Conservation (phyloP, 2,888 invertebrate species). For the Limenitis camilla region DNA sequence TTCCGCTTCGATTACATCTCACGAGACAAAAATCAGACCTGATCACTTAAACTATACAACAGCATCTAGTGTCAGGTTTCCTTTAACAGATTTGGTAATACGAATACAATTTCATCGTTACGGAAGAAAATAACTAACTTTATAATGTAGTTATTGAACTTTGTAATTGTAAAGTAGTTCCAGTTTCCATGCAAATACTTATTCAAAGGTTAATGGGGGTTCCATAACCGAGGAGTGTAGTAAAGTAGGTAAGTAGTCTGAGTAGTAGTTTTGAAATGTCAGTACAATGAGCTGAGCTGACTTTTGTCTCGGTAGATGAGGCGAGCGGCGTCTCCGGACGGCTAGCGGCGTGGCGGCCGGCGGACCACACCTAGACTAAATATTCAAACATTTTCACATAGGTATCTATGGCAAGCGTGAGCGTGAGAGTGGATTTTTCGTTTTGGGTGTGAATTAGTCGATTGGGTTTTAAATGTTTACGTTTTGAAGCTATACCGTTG, state of each 20-base stretch:
- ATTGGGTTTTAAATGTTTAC: constrained; percentile 75
- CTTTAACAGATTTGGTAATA: neutral
- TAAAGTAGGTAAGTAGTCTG: constrained; percentile 29
- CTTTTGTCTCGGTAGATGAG: constrained; percentile 75
- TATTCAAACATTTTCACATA: constrained; percentile 73
- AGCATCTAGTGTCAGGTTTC: constrained; percentile 1
- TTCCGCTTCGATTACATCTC: constrained; percentile 64
- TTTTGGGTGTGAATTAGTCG: constrained; percentile 75
- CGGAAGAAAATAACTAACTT: neutral
- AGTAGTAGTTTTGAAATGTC: constrained; percentile 26
- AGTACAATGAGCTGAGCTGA: constrained; percentile 55
- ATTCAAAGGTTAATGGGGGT: neutral
- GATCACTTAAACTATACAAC: constrained; percentile 5
- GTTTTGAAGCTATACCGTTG: constrained; percentile 68
- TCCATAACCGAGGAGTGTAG: neutral
- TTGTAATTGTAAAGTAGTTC: neutral
- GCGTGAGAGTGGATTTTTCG: constrained; percentile 76
- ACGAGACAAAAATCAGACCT: constrained; percentile 73
- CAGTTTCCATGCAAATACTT: neutral
- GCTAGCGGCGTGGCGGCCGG: constrained; percentile 64
- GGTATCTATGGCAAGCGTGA: constrained; percentile 76
- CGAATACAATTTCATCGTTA: neutral
- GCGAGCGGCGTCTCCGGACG: constrained; percentile 65
- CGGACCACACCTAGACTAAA: constrained; percentile 71
- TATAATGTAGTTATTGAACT: neutral